These are phyloP conservation scores for Desoria tigrina DNA, from an alignment of 2,888 invertebrate genomes.

Conservation along the genomic window DNA sequence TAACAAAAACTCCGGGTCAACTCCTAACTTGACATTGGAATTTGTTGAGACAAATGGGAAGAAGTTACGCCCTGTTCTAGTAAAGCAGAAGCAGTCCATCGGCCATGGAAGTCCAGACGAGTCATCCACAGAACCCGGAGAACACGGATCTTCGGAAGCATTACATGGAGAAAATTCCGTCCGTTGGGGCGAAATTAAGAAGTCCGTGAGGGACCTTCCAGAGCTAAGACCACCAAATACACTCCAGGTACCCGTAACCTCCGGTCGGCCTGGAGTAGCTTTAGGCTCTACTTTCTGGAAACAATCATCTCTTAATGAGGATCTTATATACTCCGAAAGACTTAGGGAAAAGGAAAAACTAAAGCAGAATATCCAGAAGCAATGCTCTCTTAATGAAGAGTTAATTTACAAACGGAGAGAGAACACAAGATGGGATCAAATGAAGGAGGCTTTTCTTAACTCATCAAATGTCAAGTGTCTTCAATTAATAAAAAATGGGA, in stretches of 20 bases:
- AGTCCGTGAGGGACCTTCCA: conserved; percentile 66
- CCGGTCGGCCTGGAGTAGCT: conserved; percentile 57
- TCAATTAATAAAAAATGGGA: conserved; percentile 74
- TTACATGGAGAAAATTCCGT: not conserved
- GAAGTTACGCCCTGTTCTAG: conserved; percentile 65
- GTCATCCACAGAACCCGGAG: conserved; percentile 54
- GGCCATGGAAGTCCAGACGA: conserved; percentile 55
- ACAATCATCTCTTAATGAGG: conserved; percentile 85
- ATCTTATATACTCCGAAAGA: conserved; percentile 82
- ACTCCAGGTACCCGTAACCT: conserved; percentile 57
- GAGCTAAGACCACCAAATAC: conserved; percentile 61
- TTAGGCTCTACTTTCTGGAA: conserved; percentile 58
- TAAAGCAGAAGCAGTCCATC: conserved; percentile 83
- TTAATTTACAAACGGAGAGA: conserved; percentile 64
- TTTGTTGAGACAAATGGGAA: not conserved
- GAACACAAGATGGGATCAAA: conserved; percentile 59
- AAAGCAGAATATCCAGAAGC: conserved; percentile 81
- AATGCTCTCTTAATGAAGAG: conserved; percentile 84
- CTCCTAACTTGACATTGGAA: conserved; percentile 14
- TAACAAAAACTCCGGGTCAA: conserved; percentile 11
- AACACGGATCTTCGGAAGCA: conserved; percentile 53
- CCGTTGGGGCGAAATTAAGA: conserved; percentile 66
- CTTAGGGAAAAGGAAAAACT: conserved; percentile 76
- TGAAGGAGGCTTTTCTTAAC: conserved; percentile 73
- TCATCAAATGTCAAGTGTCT: conserved; percentile 74